Evolutionary conservation across 2,888 invertebrate species (phyloP).

Genomic region (Hydriomena furcata): DNA sequence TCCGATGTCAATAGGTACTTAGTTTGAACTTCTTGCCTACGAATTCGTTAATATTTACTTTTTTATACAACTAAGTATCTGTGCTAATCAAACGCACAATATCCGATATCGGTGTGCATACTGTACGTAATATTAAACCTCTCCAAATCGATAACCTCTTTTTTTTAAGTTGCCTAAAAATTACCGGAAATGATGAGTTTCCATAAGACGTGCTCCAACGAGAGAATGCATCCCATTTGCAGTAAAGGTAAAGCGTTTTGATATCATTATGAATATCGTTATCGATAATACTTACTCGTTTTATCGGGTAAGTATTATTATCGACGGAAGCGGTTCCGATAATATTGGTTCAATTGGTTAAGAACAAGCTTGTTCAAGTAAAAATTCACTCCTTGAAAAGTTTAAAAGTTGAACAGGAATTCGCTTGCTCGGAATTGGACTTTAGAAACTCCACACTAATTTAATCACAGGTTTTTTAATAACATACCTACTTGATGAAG

Average conservation of each 20-base stretch:
- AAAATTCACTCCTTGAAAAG: conserved; percentile 21
- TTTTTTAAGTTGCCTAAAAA: too few relatives aligned
- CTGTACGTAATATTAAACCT: too few relatives aligned
- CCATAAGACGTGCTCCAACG: conserved; percentile 38
- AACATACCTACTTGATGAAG: too few relatives aligned
- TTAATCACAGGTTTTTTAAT: conserved; percentile 2
- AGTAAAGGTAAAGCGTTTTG: conserved; percentile 50
- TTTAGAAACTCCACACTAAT: conserved; percentile 6
- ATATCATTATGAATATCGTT: conserved; percentile 17
- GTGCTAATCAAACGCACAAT: too few relatives aligned
- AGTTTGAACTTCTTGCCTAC: too few relatives aligned
- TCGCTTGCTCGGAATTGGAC: conserved; percentile 10
- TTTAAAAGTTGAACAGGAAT: conserved; percentile 16
- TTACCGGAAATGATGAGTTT: conserved; percentile 6
- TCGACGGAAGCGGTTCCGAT: conserved; percentile 15
- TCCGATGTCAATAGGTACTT: too few relatives aligned
- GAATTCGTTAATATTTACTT: too few relatives aligned
- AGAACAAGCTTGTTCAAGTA: conserved; percentile 21
- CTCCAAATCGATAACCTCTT: too few relatives aligned
- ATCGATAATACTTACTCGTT: conserved; percentile 20
- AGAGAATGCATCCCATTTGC: conserved; percentile 73
- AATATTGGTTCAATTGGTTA: conserved; percentile 22
- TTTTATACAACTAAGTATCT: too few relatives aligned
- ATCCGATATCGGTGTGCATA: too few relatives aligned
- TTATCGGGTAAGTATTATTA: too few relatives aligned